Percentiles rank a stretch among this genome's conserved stretches.
These are phyloP conservation scores for Halcyon badia DNA, from an alignment of 2,797 vertebrate genomes.

Conservation along the genomic window DNA sequence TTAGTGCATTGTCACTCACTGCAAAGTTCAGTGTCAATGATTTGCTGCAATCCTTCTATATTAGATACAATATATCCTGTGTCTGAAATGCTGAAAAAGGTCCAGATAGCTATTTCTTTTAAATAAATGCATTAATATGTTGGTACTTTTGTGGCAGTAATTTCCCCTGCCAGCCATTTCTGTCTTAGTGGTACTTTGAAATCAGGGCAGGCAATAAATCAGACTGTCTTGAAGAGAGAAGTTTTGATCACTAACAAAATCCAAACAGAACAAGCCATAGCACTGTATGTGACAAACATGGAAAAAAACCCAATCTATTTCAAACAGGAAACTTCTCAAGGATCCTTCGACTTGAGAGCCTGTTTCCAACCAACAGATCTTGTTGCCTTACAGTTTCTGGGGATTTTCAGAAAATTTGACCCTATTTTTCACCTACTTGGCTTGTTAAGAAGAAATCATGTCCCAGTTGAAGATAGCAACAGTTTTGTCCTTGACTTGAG, in stretches of 20 bases:
- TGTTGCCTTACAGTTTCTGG: not conserved
- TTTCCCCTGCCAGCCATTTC: constrained; percentile 9
- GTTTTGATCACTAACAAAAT: not conserved
- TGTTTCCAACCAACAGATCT: not conserved
- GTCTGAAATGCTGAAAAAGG: not conserved
- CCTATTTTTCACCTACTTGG: not conserved
- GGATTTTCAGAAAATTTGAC: not conserved
- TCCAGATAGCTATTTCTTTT: not conserved
- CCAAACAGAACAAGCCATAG: not conserved
- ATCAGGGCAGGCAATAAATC: not conserved
- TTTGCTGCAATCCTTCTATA: not conserved
- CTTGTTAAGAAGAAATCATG: not conserved
- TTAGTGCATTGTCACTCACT: not conserved
- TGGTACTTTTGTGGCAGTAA: not conserved
- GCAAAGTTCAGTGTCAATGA: not conserved
- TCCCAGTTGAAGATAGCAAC: not conserved
- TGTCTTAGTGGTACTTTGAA: not conserved
- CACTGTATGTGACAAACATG: not conserved
- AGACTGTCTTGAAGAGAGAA: not conserved
- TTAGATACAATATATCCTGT: not conserved
- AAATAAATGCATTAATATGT: constrained; percentile 6
- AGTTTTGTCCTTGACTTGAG: not conserved
- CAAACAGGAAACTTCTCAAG: not conserved
- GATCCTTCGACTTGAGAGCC: not conserved
- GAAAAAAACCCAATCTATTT: not conserved